Percentiles rank a stretch among this genome's conserved stretches.
phyloP scores from a whole-genome alignment of 2,797 vertebrate species.

The Enteromius trimaculatus region DNA sequence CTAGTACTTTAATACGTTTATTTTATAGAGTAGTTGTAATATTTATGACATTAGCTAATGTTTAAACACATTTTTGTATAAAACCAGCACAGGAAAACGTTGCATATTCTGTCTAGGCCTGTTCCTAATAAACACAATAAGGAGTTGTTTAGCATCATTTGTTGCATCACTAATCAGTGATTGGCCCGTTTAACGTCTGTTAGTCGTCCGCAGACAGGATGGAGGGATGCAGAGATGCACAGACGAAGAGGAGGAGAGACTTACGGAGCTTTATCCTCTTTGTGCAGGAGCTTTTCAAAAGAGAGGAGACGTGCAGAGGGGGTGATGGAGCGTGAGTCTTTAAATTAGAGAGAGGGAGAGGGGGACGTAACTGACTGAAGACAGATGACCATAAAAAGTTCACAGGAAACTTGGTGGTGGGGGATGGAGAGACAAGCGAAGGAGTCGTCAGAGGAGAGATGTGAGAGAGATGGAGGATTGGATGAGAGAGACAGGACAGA shows the following conservation, averaged over 20 bases:
- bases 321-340: slow-evolving; percentile 31
- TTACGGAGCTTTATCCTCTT: slow-evolving; percentile 62
- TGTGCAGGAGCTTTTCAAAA: slow-evolving; percentile 59
- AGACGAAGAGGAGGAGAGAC: slow-evolving; percentile 55
- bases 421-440: slow-evolving; percentile 25
- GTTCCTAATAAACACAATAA: neutral
- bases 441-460: neutral
- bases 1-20: neutral
- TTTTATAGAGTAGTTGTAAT: neutral
- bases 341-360: slow-evolving; percentile 22
- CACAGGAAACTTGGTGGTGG: slow-evolving; percentile 26
- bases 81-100: neutral
- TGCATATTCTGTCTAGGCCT: neutral
- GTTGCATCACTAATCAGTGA: slow-evolving; percentile 33
- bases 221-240: slow-evolving; percentile 44
- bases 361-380: neutral
- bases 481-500: slow-evolving; percentile 63
- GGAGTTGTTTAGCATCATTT: slow-evolving; percentile 2
- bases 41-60: neutral
- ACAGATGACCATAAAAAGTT: slow-evolving; percentile 54
- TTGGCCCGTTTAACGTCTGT: slow-evolving; percentile 4
- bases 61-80: neutral
- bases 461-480: slow-evolving; percentile 38
- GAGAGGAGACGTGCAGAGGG: slow-evolving; percentile 33
- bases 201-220: slow-evolving; percentile 23